A percentile compares a stretch with the other conserved stretches of the same genome.
Conservation (phyloP, 1,140 invertebrate species). For the Paralvinella palmiformis region DNA sequence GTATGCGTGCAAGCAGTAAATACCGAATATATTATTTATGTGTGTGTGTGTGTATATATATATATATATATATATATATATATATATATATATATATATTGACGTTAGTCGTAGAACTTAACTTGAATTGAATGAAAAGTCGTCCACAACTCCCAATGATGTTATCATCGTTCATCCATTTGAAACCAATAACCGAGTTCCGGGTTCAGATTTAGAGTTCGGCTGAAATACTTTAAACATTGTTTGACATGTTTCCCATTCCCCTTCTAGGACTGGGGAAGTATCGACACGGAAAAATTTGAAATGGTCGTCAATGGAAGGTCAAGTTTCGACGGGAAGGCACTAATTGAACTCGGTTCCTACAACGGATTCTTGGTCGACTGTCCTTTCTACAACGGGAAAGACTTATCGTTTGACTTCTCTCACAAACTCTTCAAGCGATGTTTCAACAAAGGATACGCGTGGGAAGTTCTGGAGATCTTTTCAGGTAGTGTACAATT, state of each 20-base stretch:
- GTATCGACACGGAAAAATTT: constrained; percentile 21
- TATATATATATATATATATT: neutral
- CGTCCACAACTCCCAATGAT: too few species aligned
- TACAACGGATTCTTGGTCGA: constrained; percentile 26
- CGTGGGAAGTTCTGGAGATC: constrained; percentile 30
- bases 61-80: neutral
- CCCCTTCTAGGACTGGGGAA: constrained; percentile 22
- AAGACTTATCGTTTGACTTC: constrained; percentile 13
- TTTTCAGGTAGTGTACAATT: constrained; percentile 30
- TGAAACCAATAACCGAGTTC: too few species aligned
- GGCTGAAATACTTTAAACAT: too few species aligned
- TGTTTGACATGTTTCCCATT: too few species aligned
- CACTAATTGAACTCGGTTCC: constrained; percentile 24
- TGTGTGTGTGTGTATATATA: neutral
- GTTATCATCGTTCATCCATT: too few species aligned
- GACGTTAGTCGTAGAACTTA: too few species aligned
- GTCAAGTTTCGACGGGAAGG: constrained; percentile 13
- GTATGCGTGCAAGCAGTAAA: neutral
- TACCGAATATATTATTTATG: neutral
- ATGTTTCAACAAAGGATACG: constrained; percentile 24
- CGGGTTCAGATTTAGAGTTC: too few species aligned
- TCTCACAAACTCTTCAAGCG: constrained; percentile 23
- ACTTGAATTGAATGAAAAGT: too few species aligned
- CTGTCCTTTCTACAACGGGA: constrained; percentile 23
- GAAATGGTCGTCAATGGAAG: constrained; percentile 21